A percentile compares a stretch with the other conserved stretches of the same genome.
These are phyloP conservation scores for Antheraea yamamai DNA, from an alignment of 2,888 invertebrate genomes.

Conservation along the genomic window DNA sequence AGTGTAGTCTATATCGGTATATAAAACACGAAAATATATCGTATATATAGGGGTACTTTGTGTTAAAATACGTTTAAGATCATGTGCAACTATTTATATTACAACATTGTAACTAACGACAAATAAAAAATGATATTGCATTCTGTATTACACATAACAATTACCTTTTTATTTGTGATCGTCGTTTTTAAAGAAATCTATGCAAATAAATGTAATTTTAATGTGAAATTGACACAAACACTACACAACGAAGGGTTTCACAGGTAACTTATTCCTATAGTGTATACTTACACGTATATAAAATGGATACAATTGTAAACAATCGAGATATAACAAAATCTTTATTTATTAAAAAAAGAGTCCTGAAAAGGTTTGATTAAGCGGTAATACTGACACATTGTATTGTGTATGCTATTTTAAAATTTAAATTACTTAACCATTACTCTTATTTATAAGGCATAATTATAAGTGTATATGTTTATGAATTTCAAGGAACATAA, in stretches of 20 bases:
- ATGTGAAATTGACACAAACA: constrained; percentile 53
- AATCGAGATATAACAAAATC: not conserved
- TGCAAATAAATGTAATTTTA: constrained; percentile 52
- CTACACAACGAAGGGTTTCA: constrained; percentile 67
- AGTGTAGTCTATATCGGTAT: too few species aligned
- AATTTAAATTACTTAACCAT: too few species aligned
- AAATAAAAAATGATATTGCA: constrained; percentile 1
- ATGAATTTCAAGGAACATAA: constrained; percentile 59
- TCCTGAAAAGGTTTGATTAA: not conserved
- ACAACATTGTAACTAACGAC: not conserved
- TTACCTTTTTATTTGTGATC: constrained; percentile 26
- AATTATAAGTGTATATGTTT: not conserved
- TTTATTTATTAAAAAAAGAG: not conserved
- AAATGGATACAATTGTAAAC: too few species aligned
- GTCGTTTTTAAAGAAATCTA: constrained; percentile 33
- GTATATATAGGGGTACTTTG: too few species aligned
- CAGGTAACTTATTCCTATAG: constrained; percentile 47
- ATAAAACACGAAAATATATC: too few species aligned
- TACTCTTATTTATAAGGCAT: too few species aligned
- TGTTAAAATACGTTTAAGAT: not conserved
- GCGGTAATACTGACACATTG: not conserved
- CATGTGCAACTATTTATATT: not conserved
- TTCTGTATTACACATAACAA: not conserved
- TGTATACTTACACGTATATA: not conserved
- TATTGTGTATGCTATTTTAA: too few species aligned